phyloP scores from a whole-genome alignment of 2,888 invertebrate genomes.

The Pristionchus maxplancki region DNA sequence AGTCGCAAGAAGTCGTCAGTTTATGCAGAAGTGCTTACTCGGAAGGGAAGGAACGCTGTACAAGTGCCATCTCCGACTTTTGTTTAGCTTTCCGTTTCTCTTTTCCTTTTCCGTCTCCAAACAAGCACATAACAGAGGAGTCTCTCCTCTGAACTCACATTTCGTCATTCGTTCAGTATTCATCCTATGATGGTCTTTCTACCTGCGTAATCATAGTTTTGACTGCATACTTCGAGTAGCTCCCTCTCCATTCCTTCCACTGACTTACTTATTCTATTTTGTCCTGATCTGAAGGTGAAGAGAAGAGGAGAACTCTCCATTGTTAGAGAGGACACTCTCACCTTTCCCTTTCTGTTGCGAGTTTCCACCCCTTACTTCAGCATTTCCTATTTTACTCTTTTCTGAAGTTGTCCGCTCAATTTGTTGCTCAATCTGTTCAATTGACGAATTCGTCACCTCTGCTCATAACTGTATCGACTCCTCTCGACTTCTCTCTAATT shows the following conservation, averaged over 20 bases:
- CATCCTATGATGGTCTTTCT: too few species aligned
- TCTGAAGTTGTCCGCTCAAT: not conserved
- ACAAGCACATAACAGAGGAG: not conserved
- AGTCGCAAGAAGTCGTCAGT: not conserved
- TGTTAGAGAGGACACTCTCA: constrained; percentile 28
- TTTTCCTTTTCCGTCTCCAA: not conserved
- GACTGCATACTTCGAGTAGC: not conserved
- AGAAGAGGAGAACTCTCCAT: not conserved
- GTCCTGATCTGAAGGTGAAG: not conserved
- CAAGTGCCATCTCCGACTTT: constrained; percentile 5
- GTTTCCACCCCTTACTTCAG: not conserved
- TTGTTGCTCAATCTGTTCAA: not conserved
- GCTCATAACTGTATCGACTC: not conserved
- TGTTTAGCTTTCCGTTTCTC: constrained; percentile 40
- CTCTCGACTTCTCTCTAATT: not conserved
- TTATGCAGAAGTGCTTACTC: not conserved
- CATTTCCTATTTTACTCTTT: not conserved
- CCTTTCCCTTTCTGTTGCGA: not conserved
- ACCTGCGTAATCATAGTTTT: not conserved
- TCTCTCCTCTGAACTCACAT: not conserved
- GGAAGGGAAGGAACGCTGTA: constrained; percentile 6
- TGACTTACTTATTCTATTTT: not conserved
- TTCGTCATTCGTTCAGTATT: not conserved
- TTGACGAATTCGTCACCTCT: not conserved
- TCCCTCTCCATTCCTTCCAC: not conserved